phyloP scores from a whole-genome alignment of 2,797 vertebrate species.

The Oceanodroma leucorhoa region DNA sequence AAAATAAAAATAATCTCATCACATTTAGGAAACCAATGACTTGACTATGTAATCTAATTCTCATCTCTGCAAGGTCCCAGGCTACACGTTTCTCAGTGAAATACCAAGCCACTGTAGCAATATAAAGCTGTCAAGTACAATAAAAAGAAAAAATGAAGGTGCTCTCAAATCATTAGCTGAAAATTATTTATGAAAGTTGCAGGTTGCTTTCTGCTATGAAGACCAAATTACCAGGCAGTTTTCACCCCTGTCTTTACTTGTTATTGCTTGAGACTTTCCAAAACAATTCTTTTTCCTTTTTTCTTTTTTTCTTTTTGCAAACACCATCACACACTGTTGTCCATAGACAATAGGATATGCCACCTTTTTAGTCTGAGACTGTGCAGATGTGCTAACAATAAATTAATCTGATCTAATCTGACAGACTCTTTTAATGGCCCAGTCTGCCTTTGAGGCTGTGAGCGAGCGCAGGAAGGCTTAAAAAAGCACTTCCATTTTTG shows the following conservation, averaged over 20 bases:
- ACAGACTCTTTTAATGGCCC: background rate
- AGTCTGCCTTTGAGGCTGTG: rapidly evolving
- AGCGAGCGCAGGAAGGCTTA: background rate
- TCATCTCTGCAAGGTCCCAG: background rate
- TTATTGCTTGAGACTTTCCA: background rate
- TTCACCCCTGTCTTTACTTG: background rate
- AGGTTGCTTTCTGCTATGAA: slow-evolving; percentile 2
- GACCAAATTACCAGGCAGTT: background rate
- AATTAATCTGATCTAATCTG: background rate
- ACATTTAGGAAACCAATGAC: background rate
- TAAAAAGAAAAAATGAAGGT: slow-evolving; percentile 23
- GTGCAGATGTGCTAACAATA: background rate
- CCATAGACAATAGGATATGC: background rate
- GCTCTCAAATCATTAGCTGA: slow-evolving; percentile 40
- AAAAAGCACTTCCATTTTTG: background rate
- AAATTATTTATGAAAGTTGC: slow-evolving; percentile 50
- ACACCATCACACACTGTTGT: background rate
- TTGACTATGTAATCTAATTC: background rate
- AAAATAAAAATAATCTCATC: slow-evolving; percentile 20
- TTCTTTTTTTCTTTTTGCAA: background rate
- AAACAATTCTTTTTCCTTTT: background rate
- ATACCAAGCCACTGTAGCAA: background rate
- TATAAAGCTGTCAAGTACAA: slow-evolving; percentile 53
- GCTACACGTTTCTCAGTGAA: background rate
- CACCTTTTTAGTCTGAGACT: background rate